Percentiles rank a stretch among this genome's conserved stretches.
Conservation (phyloP, 2,113 vertebrate genomes). For the Tetrax tetrax region DNA sequence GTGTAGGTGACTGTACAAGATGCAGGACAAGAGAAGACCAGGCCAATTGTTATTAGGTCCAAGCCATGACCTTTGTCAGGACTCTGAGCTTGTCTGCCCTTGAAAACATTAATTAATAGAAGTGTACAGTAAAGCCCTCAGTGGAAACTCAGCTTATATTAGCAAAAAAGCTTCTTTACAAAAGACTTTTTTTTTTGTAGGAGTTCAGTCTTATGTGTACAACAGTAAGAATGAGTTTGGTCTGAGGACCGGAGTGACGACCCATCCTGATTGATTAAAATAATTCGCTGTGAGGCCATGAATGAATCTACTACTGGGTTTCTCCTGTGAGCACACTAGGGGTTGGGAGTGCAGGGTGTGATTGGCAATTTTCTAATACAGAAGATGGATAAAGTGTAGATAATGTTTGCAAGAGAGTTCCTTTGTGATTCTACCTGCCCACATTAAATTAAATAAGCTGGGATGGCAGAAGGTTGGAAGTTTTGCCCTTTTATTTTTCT, state of each 20-base stretch:
- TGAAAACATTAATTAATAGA: not conserved
- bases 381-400: not conserved
- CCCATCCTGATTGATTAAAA: not conserved
- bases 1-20: not conserved
- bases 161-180: not conserved
- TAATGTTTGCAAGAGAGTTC: not conserved
- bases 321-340: not conserved
- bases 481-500: not conserved
- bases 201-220: not conserved
- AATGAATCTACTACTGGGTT: not conserved
- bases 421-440: not conserved
- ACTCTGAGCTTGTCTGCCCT: not conserved
- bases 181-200: not conserved
- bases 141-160: not conserved
- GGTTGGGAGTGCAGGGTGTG: rapidly evolving
- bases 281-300: not conserved
- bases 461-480: not conserved
- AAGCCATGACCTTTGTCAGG: not conserved
- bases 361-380: not conserved
- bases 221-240: not conserved
- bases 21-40: not conserved
- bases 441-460: not conserved
- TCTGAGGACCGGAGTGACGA: not conserved
- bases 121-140: not conserved
- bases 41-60: not conserved